These are phyloP conservation scores for Rana temporaria DNA, from an alignment of 2,113 vertebrate species.

Conservation along the genomic window DNA sequence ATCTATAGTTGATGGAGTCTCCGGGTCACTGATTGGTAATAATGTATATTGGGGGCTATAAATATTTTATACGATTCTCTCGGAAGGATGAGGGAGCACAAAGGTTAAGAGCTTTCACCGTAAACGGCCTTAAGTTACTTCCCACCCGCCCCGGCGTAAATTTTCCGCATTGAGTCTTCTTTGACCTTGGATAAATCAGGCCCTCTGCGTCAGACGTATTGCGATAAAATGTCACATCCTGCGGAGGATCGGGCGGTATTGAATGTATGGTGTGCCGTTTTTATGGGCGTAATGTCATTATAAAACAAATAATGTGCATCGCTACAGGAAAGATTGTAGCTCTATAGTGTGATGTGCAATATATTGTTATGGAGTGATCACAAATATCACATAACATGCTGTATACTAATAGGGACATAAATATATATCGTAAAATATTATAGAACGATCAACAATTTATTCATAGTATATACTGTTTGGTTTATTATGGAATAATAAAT, in stretches of 20 bases:
- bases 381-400: too few relatives aligned
- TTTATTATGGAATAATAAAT: too few relatives aligned
- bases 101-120: conserved; percentile 6
- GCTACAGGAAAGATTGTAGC: too few relatives aligned
- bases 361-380: too few relatives aligned
- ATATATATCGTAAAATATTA: too few relatives aligned
- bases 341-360: too few relatives aligned
- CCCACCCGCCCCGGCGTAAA: not conserved
- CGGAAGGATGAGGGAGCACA: not conserved
- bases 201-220: not conserved
- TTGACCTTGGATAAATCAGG: conserved; percentile 12
- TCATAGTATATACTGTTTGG: too few relatives aligned
- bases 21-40: conserved; percentile 18
- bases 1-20: not conserved
- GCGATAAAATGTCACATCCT: not conserved
- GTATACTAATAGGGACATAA: too few relatives aligned
- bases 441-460: too few relatives aligned
- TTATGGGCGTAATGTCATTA: too few relatives aligned
- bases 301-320: too few relatives aligned
- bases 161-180: not conserved
- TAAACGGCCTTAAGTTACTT: not conserved
- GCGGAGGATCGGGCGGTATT: not conserved
- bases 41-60: not conserved
- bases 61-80: not conserved
- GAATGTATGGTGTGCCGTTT: not conserved